Percentiles rank a stretch among this genome's conserved stretches.
Conservation (phyloP, 2,113 vertebrate genomes). For the Oryctolagus cuniculus region mOryCun1.1 NC_091433.1:132638001-132638500, state of each 20-base stretch:
- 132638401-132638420: background rate
- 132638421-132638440: conserved; percentile 24
- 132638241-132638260: conserved; percentile 36
- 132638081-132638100: too few species aligned
- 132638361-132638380: background rate
- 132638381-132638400: background rate
- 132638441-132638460: conserved; percentile 36
- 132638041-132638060: too few species aligned
- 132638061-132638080: too few species aligned
- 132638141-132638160: background rate
- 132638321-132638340: background rate
- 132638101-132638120: too few species aligned
- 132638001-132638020: too few species aligned
- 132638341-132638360: background rate
- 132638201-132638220: conserved; percentile 7
- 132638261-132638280: background rate
- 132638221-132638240: background rate
- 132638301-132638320: background rate
- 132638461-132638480: background rate
- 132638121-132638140: too few species aligned
- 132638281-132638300: background rate
- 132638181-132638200: background rate
- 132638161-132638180: conserved; percentile 22
- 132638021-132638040: too few species aligned
- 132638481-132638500: conserved; percentile 7